Evolutionary conservation across 2,888 invertebrate genomes (phyloP), one percentile per base, ranked within the genome.

Genomic region (Drosophila mulleri): DNA sequence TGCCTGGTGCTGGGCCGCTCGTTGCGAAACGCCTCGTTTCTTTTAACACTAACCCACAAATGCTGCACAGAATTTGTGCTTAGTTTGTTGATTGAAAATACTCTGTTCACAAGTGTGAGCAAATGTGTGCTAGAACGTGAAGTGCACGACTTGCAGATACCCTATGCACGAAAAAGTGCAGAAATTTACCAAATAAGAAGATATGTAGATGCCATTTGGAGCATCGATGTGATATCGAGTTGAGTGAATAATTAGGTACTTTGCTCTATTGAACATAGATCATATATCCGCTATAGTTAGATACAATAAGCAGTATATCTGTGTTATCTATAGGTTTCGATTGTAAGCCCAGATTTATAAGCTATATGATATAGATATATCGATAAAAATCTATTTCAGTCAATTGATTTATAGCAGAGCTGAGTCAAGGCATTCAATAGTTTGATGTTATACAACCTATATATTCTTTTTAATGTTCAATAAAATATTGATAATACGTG

Each of bases 1-100:
- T 78, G 77, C 77, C 78, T 75, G 79, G 78, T 78, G 78, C 72
- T 78, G 79, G 78, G 79, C 75, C 52, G 48, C 71, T 77, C 72
- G 64, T 72, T 73, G 52, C 60, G 68, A 67, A 67, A 67, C 67
- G 70, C 54, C 48, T 35, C 59, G 67, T 67, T 67, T 39, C 50
- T 67, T 50, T 35, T 52, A 45, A 23, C 47, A 67, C 72, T 58
- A 73, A 62, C 67, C 72, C 50, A 32, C 48, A 72, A 56, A 72
- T 58, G 29, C 29, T 62, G 44, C 14, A 45, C 41, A 44, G 47
- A 14, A 41, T 37, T 42, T 41, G 47, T 48, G 39, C 20, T 66
- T 41, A 18, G 23, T 12, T 32, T 53, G 18, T 35, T 37, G 16
- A 50, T 3, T 32, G 32, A 7, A 14, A 1, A 20, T 39, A 16